phyloP scores from a whole-genome alignment of 30 jellyfish, hydroid and myxozoan species.

The Mastigias papua region DNA sequence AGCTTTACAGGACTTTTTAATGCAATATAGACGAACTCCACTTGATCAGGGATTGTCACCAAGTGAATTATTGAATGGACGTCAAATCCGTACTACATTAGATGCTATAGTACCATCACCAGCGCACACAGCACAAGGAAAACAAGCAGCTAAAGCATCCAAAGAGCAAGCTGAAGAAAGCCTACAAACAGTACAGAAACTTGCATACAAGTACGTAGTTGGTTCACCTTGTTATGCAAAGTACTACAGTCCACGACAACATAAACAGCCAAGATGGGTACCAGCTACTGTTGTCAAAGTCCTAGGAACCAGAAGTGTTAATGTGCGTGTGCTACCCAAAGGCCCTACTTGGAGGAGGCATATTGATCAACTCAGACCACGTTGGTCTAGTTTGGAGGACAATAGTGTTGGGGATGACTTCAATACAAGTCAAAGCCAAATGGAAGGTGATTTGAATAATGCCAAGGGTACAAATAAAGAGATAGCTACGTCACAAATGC shows the following conservation, averaged over 20 bases:
- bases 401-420: background rate
- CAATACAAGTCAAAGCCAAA: background rate
- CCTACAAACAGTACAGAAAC: background rate
- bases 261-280: background rate
- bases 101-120: background rate
- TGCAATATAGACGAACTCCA: background rate
- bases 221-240: background rate
- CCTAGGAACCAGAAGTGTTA: background rate
- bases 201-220: background rate
- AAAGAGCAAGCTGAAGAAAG: background rate
- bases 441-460: background rate
- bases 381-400: background rate
- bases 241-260: background rate
- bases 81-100: background rate
- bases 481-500: background rate
- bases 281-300: background rate
- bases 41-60: background rate
- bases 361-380: background rate
- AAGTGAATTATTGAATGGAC: background rate
- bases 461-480: background rate
- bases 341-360: background rate
- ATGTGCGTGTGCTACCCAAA: background rate
- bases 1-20: background rate
- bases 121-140: background rate
- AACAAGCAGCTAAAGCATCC: background rate